A percentile compares a stretch with the other conserved stretches of the same genome.
These are phyloP conservation scores for Proteles cristata DNA, from an alignment of 2,113 vertebrate species.

Conservation along the genomic window DNA sequence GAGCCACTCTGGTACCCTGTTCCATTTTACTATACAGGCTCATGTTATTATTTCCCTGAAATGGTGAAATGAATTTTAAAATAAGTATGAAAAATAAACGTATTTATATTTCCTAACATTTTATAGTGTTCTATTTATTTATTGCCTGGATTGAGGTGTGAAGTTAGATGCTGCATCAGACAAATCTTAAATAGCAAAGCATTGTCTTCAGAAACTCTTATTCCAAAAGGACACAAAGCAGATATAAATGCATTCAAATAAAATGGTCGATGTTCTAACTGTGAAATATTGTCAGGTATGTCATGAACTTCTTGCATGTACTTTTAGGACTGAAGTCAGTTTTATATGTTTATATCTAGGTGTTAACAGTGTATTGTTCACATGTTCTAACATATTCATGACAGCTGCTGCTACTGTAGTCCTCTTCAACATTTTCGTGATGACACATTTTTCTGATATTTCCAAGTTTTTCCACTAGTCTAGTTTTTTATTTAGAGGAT, in stretches of 20 bases:
- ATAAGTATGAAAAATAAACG: conserved; percentile 3
- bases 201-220: conserved; percentile 9
- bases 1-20: not conserved
- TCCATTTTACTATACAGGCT: not conserved
- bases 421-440: not conserved
- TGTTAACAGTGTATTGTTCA: not conserved
- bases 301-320: not conserved
- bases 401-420: not conserved
- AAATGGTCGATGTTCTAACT: not conserved
- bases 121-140: not conserved
- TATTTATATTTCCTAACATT: conserved; percentile 22
- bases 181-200: conserved; percentile 35
- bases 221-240: conserved; percentile 33
- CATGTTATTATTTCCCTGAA: not conserved
- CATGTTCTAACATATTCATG: not conserved
- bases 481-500: not conserved
- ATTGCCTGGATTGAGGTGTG: not conserved
- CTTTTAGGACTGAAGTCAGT: not conserved
- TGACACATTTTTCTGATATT: not conserved
- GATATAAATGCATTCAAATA: not conserved
- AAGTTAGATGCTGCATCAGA: not conserved
- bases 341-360: not conserved
- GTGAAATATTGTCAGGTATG: not conserved
- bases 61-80: not conserved
- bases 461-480: not conserved